A percentile compares a stretch with the other conserved stretches of the same genome.
phyloP scores from a whole-genome alignment of 2,888 invertebrate species.

The Blera fallax region DNA sequence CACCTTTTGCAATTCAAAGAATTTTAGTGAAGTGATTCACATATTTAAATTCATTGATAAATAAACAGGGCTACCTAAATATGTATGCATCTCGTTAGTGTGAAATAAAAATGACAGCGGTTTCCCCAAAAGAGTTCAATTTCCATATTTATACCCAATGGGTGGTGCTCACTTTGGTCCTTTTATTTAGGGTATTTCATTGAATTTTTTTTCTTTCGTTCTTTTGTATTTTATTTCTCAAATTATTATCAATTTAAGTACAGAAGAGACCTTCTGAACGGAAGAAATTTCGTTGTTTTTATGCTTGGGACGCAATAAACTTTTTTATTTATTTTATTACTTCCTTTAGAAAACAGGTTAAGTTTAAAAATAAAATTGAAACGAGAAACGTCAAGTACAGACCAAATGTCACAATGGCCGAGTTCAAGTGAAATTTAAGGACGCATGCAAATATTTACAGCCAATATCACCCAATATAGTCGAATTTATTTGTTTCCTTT shows the following conservation, averaged over 20 bases:
- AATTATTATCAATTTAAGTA: constrained; percentile 13
- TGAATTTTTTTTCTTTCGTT: neutral
- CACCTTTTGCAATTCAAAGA: neutral
- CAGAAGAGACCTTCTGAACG: neutral
- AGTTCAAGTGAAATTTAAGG: neutral
- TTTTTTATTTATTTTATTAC: neutral
- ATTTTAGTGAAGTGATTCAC: neutral
- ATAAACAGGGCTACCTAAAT: constrained; percentile 8
- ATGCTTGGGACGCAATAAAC: neutral
- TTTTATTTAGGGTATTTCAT: neutral
- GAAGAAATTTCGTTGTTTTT: neutral
- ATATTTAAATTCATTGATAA: constrained; percentile 13
- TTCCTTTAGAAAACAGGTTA: neutral
- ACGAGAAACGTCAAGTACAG: neutral
- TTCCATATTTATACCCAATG: constrained; percentile 13
- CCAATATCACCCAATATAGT: neutral
- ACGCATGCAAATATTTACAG: neutral
- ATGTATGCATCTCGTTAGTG: neutral
- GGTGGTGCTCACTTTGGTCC: neutral
- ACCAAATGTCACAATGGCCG: neutral
- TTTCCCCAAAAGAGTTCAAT: neutral
- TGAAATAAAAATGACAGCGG: constrained; percentile 20
- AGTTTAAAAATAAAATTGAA: neutral
- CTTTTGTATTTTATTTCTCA: neutral
- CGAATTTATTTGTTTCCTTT: neutral